Conservation (phyloP, 2,888 invertebrate genomes). For the Chironomus riparius region DNA sequence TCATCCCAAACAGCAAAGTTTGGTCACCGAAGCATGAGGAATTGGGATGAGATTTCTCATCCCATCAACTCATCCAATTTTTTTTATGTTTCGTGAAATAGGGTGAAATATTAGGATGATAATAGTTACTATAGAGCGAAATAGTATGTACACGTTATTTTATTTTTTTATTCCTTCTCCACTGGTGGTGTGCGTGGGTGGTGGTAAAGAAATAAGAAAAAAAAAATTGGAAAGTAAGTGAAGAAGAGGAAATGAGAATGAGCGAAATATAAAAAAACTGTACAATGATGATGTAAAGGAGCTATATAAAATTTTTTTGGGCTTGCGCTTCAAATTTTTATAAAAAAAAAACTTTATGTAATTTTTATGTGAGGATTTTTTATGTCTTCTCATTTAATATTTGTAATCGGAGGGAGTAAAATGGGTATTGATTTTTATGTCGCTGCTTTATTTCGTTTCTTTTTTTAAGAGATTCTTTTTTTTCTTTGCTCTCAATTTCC, state of each 20-base stretch:
- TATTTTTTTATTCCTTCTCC: too few species aligned
- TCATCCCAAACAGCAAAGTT: not conserved
- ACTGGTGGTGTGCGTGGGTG: not conserved
- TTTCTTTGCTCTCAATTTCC: not conserved
- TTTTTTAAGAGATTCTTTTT: not conserved
- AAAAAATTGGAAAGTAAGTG: not conserved
- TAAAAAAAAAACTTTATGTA: constrained; percentile 25
- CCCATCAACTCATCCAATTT: not conserved
- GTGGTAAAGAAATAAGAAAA: not conserved
- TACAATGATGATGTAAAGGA: constrained; percentile 23
- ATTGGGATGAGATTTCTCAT: not conserved
- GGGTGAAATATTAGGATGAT: constrained; percentile 27
- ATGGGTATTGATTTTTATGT: constrained; percentile 24
- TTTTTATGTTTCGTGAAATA: constrained; percentile 23
- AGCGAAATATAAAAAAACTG: constrained; percentile 15
- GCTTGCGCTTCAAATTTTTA: constrained; percentile 26
- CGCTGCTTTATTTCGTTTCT: not conserved
- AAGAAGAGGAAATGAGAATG: constrained; percentile 10
- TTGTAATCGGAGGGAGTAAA: constrained; percentile 22
- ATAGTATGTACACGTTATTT: not conserved
- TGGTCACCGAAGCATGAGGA: not conserved
- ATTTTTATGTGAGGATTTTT: constrained; percentile 24
- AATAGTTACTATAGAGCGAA: constrained; percentile 23
- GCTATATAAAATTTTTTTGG: constrained; percentile 26
- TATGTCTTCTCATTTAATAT: constrained; percentile 26